Percentiles rank a stretch among this genome's conserved stretches.
These are phyloP conservation scores for Caenorhabditis remanei DNA, from an alignment of 1,140 invertebrate genomes.

Conservation along the genomic window DNA sequence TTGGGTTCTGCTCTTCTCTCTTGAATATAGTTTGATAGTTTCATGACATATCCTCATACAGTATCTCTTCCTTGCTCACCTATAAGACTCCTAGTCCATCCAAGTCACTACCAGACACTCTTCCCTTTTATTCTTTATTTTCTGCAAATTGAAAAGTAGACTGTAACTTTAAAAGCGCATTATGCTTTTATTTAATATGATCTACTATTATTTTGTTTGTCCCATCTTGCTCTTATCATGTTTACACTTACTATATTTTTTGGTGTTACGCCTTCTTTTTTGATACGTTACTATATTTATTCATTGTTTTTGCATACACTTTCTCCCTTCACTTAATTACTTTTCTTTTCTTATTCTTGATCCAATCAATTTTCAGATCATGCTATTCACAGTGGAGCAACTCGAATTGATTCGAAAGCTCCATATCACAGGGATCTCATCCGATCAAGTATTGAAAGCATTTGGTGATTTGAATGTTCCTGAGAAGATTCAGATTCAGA, in stretches of 20 bases:
- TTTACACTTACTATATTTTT: conserved; percentile 17
- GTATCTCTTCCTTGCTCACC: too few relatives aligned
- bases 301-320: neutral
- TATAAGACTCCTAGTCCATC: too few relatives aligned
- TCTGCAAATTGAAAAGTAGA: too few relatives aligned
- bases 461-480: conserved; percentile 39
- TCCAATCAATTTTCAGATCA: neutral
- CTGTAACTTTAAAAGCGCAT: too few relatives aligned
- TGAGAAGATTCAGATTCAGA: neutral
- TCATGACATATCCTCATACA: too few relatives aligned
- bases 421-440: conserved; percentile 65
- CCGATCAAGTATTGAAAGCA: conserved; percentile 68
- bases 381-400: conserved; percentile 72
- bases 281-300: neutral
- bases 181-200: neutral
- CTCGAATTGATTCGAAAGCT: conserved; percentile 70
- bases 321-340: neutral
- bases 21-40: too few relatives aligned
- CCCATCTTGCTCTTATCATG: neutral
- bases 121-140: too few relatives aligned
- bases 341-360: neutral
- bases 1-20: too few relatives aligned
- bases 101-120: too few relatives aligned
- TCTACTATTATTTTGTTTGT: neutral
- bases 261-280: neutral